Evolutionary conservation across 2,797 vertebrate genomes (phyloP), one percentile per base, ranked within the genome.

Genomic region (Loriculus beryllinus): DNA sequence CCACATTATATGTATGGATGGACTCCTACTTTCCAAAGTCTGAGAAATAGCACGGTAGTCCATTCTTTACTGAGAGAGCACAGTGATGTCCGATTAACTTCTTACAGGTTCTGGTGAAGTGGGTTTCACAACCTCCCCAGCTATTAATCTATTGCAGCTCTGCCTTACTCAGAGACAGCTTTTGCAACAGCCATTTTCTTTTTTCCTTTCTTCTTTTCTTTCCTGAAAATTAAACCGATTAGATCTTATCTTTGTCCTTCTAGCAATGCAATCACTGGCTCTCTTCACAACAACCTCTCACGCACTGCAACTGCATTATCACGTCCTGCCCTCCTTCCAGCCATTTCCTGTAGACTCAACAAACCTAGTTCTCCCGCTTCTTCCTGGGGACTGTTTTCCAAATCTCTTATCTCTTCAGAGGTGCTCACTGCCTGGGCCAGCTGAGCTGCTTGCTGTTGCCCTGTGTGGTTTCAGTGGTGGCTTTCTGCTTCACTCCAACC

Each of bases 231-330:
- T 33, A 72, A 62, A 21, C 31, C 3, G 4, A 88, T 87, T 59
- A 80, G 71, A 92, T 89, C 28, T 54, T 92, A 76, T 54, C 79
- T 82, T 74, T 92, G 49, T 80, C 35, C 60, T 92, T 82, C 74
- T 79, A 85, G 71, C 51, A 63, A 9, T 5, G 31, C 42, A 87
- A 72, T 54, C 3, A 0, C 71, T 82, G 81, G 49, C 49, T 62
- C 40, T 68, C 59, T 79, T 65, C 54, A 49, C 18, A 85, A 45
- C 45, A 71, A 3, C 59, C 51, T 81, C 74, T 91, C 7, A 0
- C 29, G 51, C 28, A 20, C 68, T 43, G n/a, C 81, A 62, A 11
- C 48, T 6, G 8, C 35, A 1, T 76, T 92, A 37, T 48, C 26
- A 2, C 20, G 42, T 86, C 68, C 65, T 84, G 63, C 31, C 45